Evolutionary conservation across 1,140 invertebrate genomes (phyloP).

Genomic region (Brachionus plicatilis): DNA sequence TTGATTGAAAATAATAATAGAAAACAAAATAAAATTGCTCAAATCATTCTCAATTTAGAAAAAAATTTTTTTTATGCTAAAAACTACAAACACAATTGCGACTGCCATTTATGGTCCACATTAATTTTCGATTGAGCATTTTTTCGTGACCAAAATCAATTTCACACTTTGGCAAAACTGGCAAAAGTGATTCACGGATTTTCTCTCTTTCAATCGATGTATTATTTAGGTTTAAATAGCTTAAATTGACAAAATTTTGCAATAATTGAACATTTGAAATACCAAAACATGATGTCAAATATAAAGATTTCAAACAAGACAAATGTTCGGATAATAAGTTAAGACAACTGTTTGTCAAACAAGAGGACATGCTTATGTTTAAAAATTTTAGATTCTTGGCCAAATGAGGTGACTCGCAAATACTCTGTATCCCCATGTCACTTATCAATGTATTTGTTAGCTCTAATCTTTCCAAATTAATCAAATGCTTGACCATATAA

Average conservation of each 20-base stretch:
- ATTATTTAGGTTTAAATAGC: slow-evolving; percentile 36
- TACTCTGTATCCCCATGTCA: not conserved
- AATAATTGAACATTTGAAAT: slow-evolving; percentile 29
- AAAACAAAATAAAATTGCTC: not conserved
- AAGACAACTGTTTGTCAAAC: slow-evolving; percentile 30
- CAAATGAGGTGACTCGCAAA: slow-evolving; percentile 1
- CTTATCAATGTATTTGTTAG: slow-evolving; percentile 22
- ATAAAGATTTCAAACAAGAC: not conserved
- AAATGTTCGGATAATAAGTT: slow-evolving; percentile 7
- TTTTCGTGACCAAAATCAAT: slow-evolving; percentile 38
- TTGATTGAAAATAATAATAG: not conserved
- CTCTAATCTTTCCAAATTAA: not conserved
- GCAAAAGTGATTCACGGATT: slow-evolving; percentile 1
- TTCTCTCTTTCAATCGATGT: slow-evolving; percentile 30
- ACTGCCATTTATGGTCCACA: slow-evolving; percentile 39
- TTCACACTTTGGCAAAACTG: slow-evolving; percentile 23
- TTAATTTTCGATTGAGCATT: slow-evolving; percentile 28
- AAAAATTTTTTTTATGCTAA: not conserved
- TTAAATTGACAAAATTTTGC: slow-evolving; percentile 25
- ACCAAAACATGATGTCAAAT: slow-evolving; percentile 35
- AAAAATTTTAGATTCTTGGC: slow-evolving; percentile 17
- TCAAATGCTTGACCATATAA: not conserved
- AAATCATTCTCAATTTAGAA: not conserved
- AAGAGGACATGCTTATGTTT: slow-evolving; percentile 35
- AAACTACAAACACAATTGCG: slow-evolving; percentile 38